Conservation (phyloP, 2,888 invertebrate genomes). For the Oithona nana region DNA sequence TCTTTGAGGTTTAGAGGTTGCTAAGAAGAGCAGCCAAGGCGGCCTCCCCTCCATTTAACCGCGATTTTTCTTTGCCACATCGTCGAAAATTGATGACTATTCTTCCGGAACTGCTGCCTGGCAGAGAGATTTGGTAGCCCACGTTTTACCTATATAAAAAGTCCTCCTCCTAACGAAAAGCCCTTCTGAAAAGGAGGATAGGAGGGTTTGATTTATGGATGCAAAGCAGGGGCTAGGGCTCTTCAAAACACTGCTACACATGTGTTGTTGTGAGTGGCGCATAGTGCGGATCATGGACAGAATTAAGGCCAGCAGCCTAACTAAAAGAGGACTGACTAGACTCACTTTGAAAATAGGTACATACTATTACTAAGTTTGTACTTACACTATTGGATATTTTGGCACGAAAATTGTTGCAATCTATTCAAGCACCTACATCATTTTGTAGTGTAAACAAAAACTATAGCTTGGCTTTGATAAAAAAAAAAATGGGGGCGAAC, state of each 20-base stretch:
- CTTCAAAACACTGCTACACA: neutral
- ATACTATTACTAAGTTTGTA: no score
- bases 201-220: neutral
- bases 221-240: neutral
- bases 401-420: no score
- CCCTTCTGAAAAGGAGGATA: neutral
- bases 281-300: neutral
- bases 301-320: neutral
- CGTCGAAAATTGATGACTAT: neutral
- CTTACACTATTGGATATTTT: no score
- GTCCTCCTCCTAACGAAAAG: no score
- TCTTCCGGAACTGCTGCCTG: neutral
- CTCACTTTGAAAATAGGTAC: no score
- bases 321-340: neutral
- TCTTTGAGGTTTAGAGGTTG: no score
- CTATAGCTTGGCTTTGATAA: no score
- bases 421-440: no score
- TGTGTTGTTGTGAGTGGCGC: no score
- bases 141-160: neutral
- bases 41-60: neutral
- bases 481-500: no score
- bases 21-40: no score
- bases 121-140: neutral
- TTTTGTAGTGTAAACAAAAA: no score
- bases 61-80: neutral